Evolutionary conservation across 1,140 invertebrate species (phyloP), one percentile per base, ranked within the genome.

Genomic region (Eueides isabella): DNA sequence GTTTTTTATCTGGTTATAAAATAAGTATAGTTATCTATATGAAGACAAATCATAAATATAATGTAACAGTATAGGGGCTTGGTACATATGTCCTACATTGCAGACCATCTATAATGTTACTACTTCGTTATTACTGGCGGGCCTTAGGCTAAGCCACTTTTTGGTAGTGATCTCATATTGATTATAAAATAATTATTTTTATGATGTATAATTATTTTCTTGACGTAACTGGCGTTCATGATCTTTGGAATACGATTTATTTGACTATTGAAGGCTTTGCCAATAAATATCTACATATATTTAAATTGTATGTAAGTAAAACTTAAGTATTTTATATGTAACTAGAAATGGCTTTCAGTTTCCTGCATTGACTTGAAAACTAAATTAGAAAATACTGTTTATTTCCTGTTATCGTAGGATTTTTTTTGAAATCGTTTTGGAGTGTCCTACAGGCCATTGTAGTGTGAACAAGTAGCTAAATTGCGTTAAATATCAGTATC

Each of bases 11-110:
- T 30, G 16, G 16, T 67, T 67, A 55, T 67, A 41, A 67, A 67
- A 67, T 67, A 67, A 67, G 23, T 30, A 67, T 55, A 55, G n/a
- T n/a, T n/a, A n/a, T 12, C 6, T 31, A 16, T 29, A 31, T 33
- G 12, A 67, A 33, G 6, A 38, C 2, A 55, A 26, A 55, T 55
- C n/a, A 12, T 55, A 67, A 55, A 67, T 26, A 26, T 67, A 48
- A 48, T 67, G 28, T 67, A 67, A 67, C 48, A 55, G 23, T 55
- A 55, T 23, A 26, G 48, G 48, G 41, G 66, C 28, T 28, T 35
- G 66, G 66, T 48, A 12, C n/a, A 23, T 55, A 6, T 55, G 29
- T 48, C n/a, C 65, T 48, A 67, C 65, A 29, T 67, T 48, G 41
- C 16, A 12, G 38, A 67, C 28, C 16, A 67, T n/a, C 66, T 23